phyloP scores from a whole-genome alignment of 2,888 invertebrate species.

The Drosophila picticornis region DNA sequence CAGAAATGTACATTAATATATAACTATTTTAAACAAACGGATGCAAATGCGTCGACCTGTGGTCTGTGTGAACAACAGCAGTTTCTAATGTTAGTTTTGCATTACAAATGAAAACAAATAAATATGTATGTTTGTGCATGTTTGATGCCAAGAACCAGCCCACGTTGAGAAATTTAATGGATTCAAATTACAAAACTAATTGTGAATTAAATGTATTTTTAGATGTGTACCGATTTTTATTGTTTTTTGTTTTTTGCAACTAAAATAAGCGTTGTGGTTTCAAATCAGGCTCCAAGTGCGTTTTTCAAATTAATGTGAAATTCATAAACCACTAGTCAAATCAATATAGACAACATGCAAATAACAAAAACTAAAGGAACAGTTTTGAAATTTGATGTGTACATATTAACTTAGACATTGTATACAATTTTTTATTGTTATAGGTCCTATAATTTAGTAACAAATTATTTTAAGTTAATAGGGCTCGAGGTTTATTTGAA shows the following conservation, averaged over 20 bases:
- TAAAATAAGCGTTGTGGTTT: conserved; percentile 74
- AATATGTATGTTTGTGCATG: conserved; percentile 18
- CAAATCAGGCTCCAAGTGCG: conserved; percentile 62
- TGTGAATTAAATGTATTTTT: conserved; percentile 75
- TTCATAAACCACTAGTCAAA: conserved; percentile 58
- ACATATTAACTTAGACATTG: conserved; percentile 44
- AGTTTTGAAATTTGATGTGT: conserved; percentile 42
- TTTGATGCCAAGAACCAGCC: conserved; percentile 69
- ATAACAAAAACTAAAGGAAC: conserved; percentile 21
- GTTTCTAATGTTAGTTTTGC: conserved; percentile 7
- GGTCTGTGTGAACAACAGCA: neutral
- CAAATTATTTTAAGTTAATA: conserved; percentile 53
- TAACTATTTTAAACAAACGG: conserved; percentile 21
- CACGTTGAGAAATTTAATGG: conserved; percentile 54
- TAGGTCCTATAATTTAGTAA: conserved; percentile 50
- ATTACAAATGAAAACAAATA: conserved; percentile 18
- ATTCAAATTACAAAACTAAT: conserved; percentile 39
- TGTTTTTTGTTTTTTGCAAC: conserved; percentile 46
- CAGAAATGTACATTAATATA: conserved; percentile 11
- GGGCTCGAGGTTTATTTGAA: conserved; percentile 17
- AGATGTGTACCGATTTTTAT: conserved; percentile 50
- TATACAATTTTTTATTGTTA: conserved; percentile 21
- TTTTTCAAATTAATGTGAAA: conserved; percentile 37
- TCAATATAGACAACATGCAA: conserved; percentile 26
- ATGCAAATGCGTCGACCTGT: neutral